Conservation (phyloP, 2,113 vertebrate species). For the Trichomycterus rosablanca region DNA sequence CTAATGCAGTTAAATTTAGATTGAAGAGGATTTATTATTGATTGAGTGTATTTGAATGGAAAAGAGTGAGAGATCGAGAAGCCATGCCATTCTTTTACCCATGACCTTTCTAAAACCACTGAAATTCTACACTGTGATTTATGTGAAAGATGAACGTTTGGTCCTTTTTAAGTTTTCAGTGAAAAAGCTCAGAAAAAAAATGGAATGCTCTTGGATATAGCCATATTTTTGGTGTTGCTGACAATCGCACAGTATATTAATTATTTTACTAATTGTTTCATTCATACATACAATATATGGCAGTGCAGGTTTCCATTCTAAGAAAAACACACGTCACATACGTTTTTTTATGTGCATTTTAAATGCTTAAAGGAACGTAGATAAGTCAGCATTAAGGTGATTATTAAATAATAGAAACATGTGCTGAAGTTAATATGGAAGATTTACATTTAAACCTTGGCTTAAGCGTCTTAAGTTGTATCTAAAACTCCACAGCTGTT, state of each 20-base stretch:
- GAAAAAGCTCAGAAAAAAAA: not conserved
- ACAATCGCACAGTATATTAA: conserved; percentile 15
- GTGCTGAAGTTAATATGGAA: too few relatives aligned
- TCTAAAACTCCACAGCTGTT: too few relatives aligned
- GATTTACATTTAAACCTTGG: too few relatives aligned
- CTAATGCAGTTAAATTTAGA: too few relatives aligned
- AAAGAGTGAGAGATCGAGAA: not conserved
- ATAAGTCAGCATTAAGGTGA: too few relatives aligned
- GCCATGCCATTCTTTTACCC: conserved; percentile 19
- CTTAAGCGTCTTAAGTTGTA: too few relatives aligned
- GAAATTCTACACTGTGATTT: not conserved
- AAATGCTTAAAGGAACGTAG: not conserved
- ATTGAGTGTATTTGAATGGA: too few relatives aligned
- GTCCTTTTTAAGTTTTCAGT: not conserved
- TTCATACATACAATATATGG: conserved; percentile 39
- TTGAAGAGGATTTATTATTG: too few relatives aligned
- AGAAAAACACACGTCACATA: conserved; percentile 14
- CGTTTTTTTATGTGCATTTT: not conserved
- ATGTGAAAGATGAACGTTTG: conserved; percentile 1
- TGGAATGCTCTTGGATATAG: not conserved
- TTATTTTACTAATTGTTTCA: not conserved
- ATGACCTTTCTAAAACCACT: not conserved
- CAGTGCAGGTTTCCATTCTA: conserved; percentile 31
- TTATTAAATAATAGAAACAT: too few relatives aligned
- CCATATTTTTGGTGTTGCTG: conserved; percentile 32